phyloP scores from a whole-genome alignment of 1,140 invertebrate species.

The Caenorhabditis tropicalis region DNA sequence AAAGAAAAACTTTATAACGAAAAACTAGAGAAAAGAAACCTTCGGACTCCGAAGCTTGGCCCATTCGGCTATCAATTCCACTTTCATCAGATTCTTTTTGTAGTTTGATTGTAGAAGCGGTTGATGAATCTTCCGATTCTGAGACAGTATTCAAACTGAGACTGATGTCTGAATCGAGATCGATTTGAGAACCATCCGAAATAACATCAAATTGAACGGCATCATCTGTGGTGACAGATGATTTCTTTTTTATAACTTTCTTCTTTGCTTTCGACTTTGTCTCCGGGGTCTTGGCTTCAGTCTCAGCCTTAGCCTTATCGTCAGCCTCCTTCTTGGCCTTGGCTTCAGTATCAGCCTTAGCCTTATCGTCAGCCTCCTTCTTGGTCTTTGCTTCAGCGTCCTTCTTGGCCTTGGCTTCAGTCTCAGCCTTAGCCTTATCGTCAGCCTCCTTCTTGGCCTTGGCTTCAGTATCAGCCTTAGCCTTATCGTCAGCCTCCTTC shows the following conservation, averaged over 20 bases:
- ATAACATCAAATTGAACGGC: neutral
- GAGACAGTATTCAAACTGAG: constrained; percentile 25
- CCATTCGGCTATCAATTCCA: constrained; percentile 35
- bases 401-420: neutral
- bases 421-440: neutral
- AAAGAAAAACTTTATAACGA: neutral
- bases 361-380: no score
- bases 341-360: no score
- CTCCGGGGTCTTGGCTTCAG: neutral
- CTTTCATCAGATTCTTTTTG: neutral
- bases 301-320: neutral
- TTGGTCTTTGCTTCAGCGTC: neutral
- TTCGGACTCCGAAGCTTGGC: neutral
- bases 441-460: constrained; percentile 14
- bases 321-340: neutral
- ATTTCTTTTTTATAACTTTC: constrained; percentile 4
- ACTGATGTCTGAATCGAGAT: neutral
- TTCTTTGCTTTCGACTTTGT: neutral
- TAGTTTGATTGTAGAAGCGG: constrained; percentile 3
- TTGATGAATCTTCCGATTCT: neutral
- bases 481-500: neutral
- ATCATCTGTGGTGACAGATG: neutral
- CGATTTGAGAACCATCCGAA: neutral
- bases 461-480: neutral
- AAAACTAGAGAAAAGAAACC: neutral